Base-by-base conservation (phyloP, 2,113 vertebrate genomes). In the Myotis yumanensis region DNA sequence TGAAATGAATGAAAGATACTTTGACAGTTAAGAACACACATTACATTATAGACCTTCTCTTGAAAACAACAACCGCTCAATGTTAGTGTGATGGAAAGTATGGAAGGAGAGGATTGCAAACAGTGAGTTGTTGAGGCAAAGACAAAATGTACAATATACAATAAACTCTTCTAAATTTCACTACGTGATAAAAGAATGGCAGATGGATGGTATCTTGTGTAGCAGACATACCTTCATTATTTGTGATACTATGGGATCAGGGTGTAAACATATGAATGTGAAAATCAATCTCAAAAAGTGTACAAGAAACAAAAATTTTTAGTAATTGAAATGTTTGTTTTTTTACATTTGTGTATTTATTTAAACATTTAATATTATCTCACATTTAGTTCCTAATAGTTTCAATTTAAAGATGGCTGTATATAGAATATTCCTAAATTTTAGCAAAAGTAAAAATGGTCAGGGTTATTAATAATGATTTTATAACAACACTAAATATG, bases 391-490 rank as follows among this genome's bases (percentile, higher is more conserved):
- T 90, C 3, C 62, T 92, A 79, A 37, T 85, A 64, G 73, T 85
- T 94, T 95, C 10, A 57, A n/a, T 77, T 69, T 68, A 57, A 79
- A 93, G 4, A 51, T 52, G 4, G 14, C 1, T 51, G 0, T 37
- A 18, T n/a, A 30, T n/a, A 12, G 18, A 7, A 30, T 40, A 43
- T 30, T 32, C 43, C 2, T 73, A 81, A 79, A 77, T 64, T 62
- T 95, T 76, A 92, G 9, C 0, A 22, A 22, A 85, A 80, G 9
- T 71, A 1, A 0, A 81, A 85, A 40, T 40, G 4, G 14, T 40
- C 12, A 64, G 10, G n/a, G 46, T 73, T 82, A 93, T 62, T 96
- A 68, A 73, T 1, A 94, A 25, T 75, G 48, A 66, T 85, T 84
- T 69, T 68, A 62, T 30, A 57, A 69, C n/a, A 83, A 69, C 83